Evolutionary conservation across 2,113 vertebrate genomes (phyloP).

Genomic region (Sinocyclocheilus maitianheensis): DNA sequence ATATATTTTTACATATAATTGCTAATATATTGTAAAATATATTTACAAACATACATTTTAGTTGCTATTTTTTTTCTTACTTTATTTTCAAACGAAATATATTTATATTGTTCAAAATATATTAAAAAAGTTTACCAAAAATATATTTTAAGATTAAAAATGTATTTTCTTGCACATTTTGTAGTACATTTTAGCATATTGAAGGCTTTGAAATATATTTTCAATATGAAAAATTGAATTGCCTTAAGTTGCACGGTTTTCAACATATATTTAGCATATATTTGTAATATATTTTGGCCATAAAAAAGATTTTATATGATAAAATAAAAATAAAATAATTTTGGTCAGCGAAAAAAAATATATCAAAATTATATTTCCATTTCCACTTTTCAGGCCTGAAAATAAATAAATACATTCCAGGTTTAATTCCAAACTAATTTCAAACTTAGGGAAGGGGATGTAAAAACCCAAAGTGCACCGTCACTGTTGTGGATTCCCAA

Average conservation of each 20-base stretch:
- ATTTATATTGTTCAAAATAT: background rate
- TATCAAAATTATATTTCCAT: background rate
- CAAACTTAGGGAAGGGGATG: background rate
- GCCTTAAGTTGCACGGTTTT: background rate
- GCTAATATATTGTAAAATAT: background rate
- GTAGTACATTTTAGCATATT: background rate
- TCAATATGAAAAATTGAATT: background rate
- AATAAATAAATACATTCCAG: background rate
- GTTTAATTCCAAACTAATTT: background rate
- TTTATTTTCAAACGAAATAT: background rate
- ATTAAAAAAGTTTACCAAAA: background rate
- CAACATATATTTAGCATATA: background rate
- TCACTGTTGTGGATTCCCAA: background rate
- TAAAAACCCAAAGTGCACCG: background rate
- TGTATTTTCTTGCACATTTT: background rate
- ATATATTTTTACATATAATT: background rate
- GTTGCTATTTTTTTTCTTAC: background rate
- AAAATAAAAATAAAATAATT: too few relatives aligned
- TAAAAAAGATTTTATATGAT: too few relatives aligned
- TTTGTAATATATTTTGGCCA: too few relatives aligned
- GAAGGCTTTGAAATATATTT: background rate
- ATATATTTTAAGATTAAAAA: background rate
- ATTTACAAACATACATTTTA: background rate
- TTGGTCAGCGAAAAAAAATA: background rate
- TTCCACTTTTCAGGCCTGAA: background rate